Base-by-base conservation (phyloP, 2,113 vertebrate species). In the Malurus melanocephalus region DNA sequence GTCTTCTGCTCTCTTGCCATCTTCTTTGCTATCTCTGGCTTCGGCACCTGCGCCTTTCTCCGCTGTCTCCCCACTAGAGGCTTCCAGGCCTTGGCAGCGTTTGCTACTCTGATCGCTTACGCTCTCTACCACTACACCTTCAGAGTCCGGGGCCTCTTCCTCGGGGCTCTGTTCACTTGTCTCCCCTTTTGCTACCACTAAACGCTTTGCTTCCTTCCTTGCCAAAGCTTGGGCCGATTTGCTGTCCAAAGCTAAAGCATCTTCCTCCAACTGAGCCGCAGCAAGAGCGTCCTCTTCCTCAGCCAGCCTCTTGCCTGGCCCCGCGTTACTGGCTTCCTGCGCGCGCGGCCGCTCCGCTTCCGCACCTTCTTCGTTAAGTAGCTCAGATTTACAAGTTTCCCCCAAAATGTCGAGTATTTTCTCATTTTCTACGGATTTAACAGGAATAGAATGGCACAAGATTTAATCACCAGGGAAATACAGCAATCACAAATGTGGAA, bases 381-480 rank as follows among this genome's bases (percentile, higher is more conserved):
- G 97, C 97, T 99, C 99, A 99, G 98, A 98, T 98, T 98, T 99
- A 99, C 98, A 99, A 99, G 98, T 99, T 99, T 98, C 97, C 97
- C 98, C 97, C 97, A 98, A 97, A 97, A 97, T 98, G 96, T 98
- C 99, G 98, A 99, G 99, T 98, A 99, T 98, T 99, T 99, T 99
- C 98, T 99, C 99, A 99, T 98, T 99, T 99, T 99, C 99, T 99
- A 99, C 98, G 98, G 98, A 99, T 98, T 98, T 98, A 99, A 99
- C 98, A 99, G 99, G 99, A 99, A 99, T 99, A 99, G 98, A 99
- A 99, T 98, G 98, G 99, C 98, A 99, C 98, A 99, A 98, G 98
- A 98, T 99, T 99, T 99, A 99, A 99, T 99, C 97, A 99, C 99
- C 98, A 99, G 98, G 98, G 98, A 99, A 98, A 99, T 97, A 99